These are phyloP conservation scores for Dicrostonyx torquatus DNA, from an alignment of 2,797 vertebrate genomes.

Conservation along the genomic window DNA sequence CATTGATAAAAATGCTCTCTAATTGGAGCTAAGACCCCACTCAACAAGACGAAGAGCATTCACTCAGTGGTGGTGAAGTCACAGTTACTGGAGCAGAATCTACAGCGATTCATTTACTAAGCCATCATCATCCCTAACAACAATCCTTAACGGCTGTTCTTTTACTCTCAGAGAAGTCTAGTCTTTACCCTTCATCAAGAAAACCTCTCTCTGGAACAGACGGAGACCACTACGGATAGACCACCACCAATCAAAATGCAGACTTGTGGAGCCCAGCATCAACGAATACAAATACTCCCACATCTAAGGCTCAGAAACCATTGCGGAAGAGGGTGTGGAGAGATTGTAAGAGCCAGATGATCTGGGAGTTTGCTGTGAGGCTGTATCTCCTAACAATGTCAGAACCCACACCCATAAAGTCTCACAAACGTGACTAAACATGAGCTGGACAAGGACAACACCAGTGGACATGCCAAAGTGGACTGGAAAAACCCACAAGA, in stretches of 20 bases:
- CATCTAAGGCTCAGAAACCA: too few relatives aligned
- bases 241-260: neutral
- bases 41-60: neutral
- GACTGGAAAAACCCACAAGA: neutral
- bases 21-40: neutral
- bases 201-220: neutral
- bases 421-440: too few relatives aligned
- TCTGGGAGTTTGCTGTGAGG: too few relatives aligned
- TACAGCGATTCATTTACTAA: neutral
- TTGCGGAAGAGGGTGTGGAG: too few relatives aligned
- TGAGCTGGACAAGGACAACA: neutral
- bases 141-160: too few relatives aligned
- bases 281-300: neutral
- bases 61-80: neutral
- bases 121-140: neutral
- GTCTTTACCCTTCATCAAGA: neutral
- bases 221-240: neutral
- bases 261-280: neutral
- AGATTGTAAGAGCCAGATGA: too few relatives aligned
- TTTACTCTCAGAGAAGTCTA: neutral
- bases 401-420: neutral
- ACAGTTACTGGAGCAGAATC: neutral
- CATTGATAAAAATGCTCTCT: constrained; percentile 14
- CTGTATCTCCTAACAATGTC: too few relatives aligned
- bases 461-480: neutral